These are phyloP conservation scores for Eledone cirrhosa DNA, from an alignment of 2,888 invertebrate species.

Conservation along the genomic window DNA sequence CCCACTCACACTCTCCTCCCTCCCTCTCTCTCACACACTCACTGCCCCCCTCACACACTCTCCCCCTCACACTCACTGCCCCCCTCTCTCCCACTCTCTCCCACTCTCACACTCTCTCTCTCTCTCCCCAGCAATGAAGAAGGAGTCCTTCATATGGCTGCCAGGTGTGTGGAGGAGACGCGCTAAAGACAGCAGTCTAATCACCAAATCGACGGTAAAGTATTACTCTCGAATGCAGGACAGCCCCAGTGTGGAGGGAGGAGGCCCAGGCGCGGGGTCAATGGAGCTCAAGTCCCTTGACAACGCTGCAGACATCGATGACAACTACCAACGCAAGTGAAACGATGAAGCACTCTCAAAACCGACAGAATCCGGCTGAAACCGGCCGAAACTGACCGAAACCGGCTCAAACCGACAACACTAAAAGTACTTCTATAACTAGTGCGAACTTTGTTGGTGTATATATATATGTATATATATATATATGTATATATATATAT, in stretches of 20 bases:
- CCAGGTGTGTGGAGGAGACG: slow-evolving; percentile 35
- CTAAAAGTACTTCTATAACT: too few relatives aligned
- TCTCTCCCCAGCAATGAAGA: background rate
- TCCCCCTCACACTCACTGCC: slow-evolving; percentile 1
- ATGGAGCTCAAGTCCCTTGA: background rate
- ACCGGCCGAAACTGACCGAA: too few relatives aligned
- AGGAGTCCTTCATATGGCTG: slow-evolving; percentile 53
- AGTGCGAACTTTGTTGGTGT: too few relatives aligned
- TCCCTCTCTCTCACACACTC: slow-evolving; percentile 16
- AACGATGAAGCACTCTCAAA: too few relatives aligned
- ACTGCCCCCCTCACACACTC: slow-evolving; percentile 9
- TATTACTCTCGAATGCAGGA: slow-evolving; percentile 64
- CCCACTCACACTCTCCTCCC: too few relatives aligned
- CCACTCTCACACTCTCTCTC: too few relatives aligned
- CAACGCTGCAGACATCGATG: background rate
- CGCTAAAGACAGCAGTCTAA: slow-evolving; percentile 50
- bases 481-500: too few relatives aligned
- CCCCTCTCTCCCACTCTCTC: too few relatives aligned
- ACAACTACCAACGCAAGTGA: background rate
- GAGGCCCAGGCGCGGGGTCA: slow-evolving; percentile 36
- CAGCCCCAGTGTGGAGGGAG: slow-evolving; percentile 36
- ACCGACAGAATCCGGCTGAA: too few relatives aligned
- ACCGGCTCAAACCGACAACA: too few relatives aligned
- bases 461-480: too few relatives aligned
- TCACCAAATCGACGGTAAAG: slow-evolving; percentile 58